These are phyloP conservation scores for Dysdera silvatica DNA, from an alignment of 1,140 invertebrate species.

Conservation along the genomic window DNA sequence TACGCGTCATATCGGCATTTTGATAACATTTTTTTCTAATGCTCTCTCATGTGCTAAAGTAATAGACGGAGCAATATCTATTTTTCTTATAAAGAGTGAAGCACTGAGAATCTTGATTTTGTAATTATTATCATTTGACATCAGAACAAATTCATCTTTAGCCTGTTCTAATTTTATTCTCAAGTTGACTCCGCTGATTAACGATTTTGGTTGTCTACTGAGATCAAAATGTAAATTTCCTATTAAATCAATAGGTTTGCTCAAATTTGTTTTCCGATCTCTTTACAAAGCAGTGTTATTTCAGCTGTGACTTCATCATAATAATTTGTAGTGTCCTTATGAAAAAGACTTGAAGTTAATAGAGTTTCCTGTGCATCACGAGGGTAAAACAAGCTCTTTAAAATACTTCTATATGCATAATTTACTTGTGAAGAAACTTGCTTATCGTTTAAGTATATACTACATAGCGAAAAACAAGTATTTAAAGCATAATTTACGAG, in stretches of 20 bases:
- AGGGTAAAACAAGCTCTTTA: background rate
- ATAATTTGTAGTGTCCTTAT: background rate
- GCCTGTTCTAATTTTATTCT: background rate
- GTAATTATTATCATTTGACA: background rate
- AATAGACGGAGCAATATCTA: background rate
- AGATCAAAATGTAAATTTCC: conserved; percentile 5
- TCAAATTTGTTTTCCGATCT: background rate
- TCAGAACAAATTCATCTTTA: background rate
- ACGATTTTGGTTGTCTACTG: background rate
- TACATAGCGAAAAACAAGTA: background rate
- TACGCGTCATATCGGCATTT: no score
- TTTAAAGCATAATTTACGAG: background rate
- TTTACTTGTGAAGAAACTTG: background rate
- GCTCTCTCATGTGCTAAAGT: background rate
- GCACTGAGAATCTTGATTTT: background rate
- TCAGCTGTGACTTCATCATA: background rate
- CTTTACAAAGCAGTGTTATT: background rate
- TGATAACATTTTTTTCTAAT: no score
- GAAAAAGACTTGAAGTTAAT: background rate
- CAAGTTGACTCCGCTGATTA: background rate
- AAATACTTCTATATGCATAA: background rate
- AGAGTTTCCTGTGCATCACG: background rate
- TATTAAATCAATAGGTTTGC: background rate
- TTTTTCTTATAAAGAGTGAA: background rate
- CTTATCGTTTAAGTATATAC: background rate